phyloP scores from a whole-genome alignment of 2,113 vertebrate species.

The Meles meles region DNA sequence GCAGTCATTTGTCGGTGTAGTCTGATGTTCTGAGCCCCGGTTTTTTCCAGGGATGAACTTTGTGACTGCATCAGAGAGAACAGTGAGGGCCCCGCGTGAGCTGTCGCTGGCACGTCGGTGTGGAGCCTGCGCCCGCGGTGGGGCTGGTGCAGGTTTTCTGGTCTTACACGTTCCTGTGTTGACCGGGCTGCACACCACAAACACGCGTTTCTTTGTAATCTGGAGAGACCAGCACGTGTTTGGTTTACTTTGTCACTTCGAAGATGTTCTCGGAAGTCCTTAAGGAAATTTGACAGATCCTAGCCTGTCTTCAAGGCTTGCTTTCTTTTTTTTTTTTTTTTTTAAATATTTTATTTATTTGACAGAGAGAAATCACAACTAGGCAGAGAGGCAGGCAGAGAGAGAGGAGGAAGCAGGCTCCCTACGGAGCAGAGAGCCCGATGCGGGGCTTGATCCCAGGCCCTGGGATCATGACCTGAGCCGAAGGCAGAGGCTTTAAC shows the following conservation, averaged over 20 bases:
- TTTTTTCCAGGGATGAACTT: background rate
- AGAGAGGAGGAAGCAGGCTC: too few relatives aligned
- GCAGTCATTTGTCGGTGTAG: background rate
- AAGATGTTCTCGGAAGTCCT: background rate
- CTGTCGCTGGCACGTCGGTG: background rate
- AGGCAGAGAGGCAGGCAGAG: too few relatives aligned
- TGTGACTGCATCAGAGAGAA: background rate
- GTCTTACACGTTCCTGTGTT: too few relatives aligned
- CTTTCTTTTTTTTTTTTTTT: too few relatives aligned
- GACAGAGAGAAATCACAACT: too few relatives aligned
- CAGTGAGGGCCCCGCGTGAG: accelerated
- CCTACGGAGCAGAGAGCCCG: too few relatives aligned
- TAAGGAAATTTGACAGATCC: background rate
- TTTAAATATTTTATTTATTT: too few relatives aligned
- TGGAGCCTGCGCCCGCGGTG: background rate
- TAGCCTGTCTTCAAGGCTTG: background rate
- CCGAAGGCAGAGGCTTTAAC: too few relatives aligned
- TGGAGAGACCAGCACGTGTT: background rate
- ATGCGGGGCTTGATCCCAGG: too few relatives aligned
- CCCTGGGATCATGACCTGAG: too few relatives aligned
- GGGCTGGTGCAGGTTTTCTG: background rate
- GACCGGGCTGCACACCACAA: too few relatives aligned
- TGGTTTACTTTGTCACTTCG: background rate
- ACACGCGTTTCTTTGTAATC: background rate
- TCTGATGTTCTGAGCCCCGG: background rate